phyloP scores from a whole-genome alignment of 2,888 invertebrate species.

The Dexiosoma caninum region DNA sequence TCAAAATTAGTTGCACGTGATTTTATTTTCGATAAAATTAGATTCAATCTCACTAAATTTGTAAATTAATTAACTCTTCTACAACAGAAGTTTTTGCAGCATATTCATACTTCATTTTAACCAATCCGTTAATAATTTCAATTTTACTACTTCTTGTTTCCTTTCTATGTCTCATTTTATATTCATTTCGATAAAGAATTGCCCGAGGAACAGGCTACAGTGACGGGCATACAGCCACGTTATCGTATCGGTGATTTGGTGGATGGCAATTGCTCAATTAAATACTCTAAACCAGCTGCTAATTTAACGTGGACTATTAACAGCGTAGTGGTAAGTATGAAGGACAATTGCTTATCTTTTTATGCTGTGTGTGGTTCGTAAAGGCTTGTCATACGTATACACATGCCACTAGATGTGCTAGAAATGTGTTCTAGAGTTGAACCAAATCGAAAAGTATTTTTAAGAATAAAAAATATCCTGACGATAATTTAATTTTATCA shows the following conservation, averaged over 20 bases:
- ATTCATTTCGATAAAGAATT: constrained; percentile 74
- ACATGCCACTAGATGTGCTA: constrained; percentile 9
- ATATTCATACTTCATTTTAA: neutral
- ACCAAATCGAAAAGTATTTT: neutral
- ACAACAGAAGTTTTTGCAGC: too few species aligned
- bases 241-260: constrained; percentile 80
- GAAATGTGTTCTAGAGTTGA: constrained; percentile 11
- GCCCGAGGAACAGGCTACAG: constrained; percentile 79
- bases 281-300: constrained; percentile 80
- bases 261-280: constrained; percentile 80
- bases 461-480: too few species aligned
- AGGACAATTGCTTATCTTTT: neutral
- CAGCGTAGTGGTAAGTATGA: constrained; percentile 78
- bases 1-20: too few species aligned
- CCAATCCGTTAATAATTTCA: neutral
- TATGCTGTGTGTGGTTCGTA: neutral
- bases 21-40: too few species aligned
- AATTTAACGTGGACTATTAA: constrained; percentile 82
- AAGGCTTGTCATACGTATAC: constrained; percentile 42
- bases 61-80: too few species aligned
- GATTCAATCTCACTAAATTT: too few species aligned
- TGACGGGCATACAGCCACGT: constrained; percentile 79
- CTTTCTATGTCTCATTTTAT: constrained; percentile 42
- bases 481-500: neutral
- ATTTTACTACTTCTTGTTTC: constrained; percentile 32